These are phyloP conservation scores for Telmatherina bonti DNA, from an alignment of 2,797 vertebrate genomes.

Conservation along the genomic window DNA sequence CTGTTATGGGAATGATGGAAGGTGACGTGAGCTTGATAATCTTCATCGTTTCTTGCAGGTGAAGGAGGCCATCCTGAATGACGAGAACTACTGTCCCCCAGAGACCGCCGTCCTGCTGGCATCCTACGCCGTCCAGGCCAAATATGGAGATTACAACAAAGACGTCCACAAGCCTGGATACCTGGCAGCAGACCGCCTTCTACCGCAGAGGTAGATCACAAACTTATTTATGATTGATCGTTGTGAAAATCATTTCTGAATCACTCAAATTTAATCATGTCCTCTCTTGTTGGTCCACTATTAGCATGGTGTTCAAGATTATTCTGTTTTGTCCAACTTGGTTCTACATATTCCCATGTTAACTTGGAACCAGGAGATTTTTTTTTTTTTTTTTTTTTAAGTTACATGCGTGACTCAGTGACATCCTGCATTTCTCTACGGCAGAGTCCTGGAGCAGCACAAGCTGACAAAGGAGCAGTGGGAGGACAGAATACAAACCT, in stretches of 20 bases:
- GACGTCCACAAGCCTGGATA: conserved; percentile 94
- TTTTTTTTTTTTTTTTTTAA: no score
- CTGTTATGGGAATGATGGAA: no score
- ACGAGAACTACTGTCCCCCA: conserved; percentile 98
- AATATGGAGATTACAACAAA: conserved; percentile 94
- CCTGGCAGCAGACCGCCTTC: conserved; percentile 93
- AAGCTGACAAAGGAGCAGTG: conserved; percentile 98
- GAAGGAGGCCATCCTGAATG: conserved; percentile 96
- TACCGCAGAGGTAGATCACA: conserved; percentile 90
- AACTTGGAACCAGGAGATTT: no score
- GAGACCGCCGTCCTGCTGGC: conserved; percentile 97
- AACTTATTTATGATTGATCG: not conserved
- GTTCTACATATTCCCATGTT: no score
- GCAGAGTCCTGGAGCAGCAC: conserved; percentile 98
- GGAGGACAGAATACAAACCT: conserved; percentile 98
- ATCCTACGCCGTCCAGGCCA: conserved; percentile 96
- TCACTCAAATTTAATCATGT: no score
- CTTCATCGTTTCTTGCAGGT: conserved; percentile 77
- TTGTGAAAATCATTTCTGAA: no score
- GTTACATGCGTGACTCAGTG: not conserved
- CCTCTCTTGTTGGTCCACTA: no score
- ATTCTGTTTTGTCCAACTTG: no score
- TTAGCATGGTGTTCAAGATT: no score
- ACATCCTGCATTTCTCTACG: conserved; percentile 76
- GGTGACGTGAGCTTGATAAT: no score